Evolutionary conservation across 2,113 vertebrate genomes (phyloP).

Genomic region (Sula dactylatra): DNA sequence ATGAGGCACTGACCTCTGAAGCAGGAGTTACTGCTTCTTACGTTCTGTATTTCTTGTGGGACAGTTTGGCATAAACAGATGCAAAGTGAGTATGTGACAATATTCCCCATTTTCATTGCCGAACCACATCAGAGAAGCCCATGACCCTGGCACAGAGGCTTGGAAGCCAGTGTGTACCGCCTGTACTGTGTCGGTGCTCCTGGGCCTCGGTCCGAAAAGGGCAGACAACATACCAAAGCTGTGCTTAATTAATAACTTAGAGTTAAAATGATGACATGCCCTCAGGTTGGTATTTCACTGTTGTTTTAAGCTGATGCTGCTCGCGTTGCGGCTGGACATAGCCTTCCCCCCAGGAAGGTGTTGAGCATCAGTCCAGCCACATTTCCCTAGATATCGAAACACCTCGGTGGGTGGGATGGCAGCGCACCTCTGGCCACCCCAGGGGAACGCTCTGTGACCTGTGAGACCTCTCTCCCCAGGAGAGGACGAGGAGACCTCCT

Average conservation of each 20-base stretch:
- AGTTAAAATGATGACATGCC: accelerated
- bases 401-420: too few species aligned
- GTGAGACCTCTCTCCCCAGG: not conserved
- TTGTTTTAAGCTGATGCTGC: not conserved
- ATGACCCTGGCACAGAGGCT: not conserved
- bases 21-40: not conserved
- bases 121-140: not conserved
- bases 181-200: accelerated
- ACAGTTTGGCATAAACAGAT: accelerated
- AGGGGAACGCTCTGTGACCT: not conserved
- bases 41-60: not conserved
- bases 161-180: accelerated
- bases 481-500: not conserved
- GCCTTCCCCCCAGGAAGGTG: not conserved
- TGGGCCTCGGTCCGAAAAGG: accelerated
- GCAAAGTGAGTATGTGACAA: accelerated
- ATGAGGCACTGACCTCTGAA: not conserved
- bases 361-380: not conserved
- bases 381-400: not conserved
- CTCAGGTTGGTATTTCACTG: accelerated
- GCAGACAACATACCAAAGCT: accelerated
- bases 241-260: not conserved
- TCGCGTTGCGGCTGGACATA: accelerated
- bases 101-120: accelerated
- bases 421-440: not conserved